Evolutionary conservation across 1,140 invertebrate species (phyloP), one percentile per base, ranked within the genome.

Genomic region (Nasonia giraulti): DNA sequence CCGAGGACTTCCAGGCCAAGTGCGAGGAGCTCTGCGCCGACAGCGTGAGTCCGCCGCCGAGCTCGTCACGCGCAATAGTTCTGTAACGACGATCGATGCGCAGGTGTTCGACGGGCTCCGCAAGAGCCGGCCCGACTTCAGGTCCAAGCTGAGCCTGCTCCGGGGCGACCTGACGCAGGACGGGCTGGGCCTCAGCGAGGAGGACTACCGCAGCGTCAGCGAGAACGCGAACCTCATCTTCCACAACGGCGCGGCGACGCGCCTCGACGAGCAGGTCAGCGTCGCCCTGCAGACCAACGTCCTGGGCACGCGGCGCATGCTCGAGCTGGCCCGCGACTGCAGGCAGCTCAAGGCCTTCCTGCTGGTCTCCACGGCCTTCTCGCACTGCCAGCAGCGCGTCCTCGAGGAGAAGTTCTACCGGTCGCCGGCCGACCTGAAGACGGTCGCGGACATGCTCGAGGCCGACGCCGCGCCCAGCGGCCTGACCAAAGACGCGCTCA

Each of bases 211-310:
- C 76, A 90, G 91, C 2, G 88, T 98, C 0, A 90, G 90, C 2
- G 92, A 95, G 44, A 94, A 95, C 88, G 94, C 96, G 75, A 87
- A 90, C 71, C 94, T 98, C 84, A 96, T 99, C 8, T 97, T 99
- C 90, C 98, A 99, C 90, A 96, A 96, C 27, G 98, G 97, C 0
- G 97, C 97, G 1, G 98, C 97, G 0, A 94, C 98, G 0, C 96
- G 96, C 71, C 98, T 98, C 89, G 96, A 98, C 90, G 97, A 98
- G 92, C 95, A 96, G 86, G 91, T 99, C 2, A 95, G 95, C 89
- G 88, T 92, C 37, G 93, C 95, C 0, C 93, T 95, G 3, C 94
- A 92, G 17, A 95, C 95, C 73, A 96, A 96, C 89, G 93, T 94
- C 0, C 87, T 93, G 17, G 94, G 95, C 0, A 96, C 96, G 8